A percentile compares a stretch with the other conserved stretches of the same genome.
Evolutionary conservation across 2,113 vertebrate genomes (phyloP).

Genomic region (Tiliqua scincoides): DNA sequence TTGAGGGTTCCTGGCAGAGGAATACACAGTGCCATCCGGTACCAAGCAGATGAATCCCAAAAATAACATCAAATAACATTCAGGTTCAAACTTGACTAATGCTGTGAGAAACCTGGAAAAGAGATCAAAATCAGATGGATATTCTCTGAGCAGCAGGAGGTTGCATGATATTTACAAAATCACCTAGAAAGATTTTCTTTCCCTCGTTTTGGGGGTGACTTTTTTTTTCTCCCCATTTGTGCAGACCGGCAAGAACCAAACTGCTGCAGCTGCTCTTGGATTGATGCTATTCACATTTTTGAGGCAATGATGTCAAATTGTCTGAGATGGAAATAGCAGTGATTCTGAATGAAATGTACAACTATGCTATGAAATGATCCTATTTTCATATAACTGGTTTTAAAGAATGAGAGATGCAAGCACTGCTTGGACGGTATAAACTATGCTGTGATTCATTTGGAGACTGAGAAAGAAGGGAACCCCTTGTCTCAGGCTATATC

Average conservation of each 20-base stretch:
- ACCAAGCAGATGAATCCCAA: conserved; percentile 43
- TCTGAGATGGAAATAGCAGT: neutral
- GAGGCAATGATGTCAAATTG: conserved; percentile 9
- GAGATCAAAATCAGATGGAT: conserved; percentile 26
- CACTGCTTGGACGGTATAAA: neutral
- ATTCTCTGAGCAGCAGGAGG: conserved; percentile 31
- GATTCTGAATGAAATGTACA: conserved; percentile 1
- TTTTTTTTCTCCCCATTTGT: neutral
- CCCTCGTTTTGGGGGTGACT: neutral
- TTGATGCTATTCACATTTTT: neutral
- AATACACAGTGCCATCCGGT: conserved; percentile 37
- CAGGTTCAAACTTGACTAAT: conserved; percentile 40
- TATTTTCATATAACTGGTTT: conserved; percentile 14
- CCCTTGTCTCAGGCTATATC: neutral
- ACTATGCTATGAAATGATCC: neutral
- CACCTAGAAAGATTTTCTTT: neutral
- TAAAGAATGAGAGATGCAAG: neutral
- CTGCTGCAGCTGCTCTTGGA: neutral
- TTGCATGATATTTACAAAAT: neutral
- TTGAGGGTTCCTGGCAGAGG: conserved; percentile 49
- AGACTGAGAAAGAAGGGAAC: neutral
- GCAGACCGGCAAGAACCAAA: neutral
- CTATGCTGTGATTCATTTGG: neutral
- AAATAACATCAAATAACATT: conserved; percentile 40
- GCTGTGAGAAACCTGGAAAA: conserved; percentile 14